Evolutionary conservation across 1,140 invertebrate species (phyloP), one percentile per base, ranked within the genome.

Genomic region (Antheraea mylitta): DNA sequence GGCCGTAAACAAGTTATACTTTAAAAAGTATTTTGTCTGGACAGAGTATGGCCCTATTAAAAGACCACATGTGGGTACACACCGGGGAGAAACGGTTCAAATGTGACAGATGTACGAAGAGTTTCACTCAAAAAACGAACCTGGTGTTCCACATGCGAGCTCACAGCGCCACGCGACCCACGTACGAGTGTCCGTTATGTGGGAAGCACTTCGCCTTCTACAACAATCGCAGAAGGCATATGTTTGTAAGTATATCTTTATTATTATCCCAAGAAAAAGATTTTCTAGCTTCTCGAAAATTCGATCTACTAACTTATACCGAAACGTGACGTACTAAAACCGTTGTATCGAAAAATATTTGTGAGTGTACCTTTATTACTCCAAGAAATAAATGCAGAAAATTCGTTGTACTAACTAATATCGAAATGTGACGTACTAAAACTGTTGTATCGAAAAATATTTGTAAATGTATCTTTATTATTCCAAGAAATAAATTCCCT

Each of bases 61-160:
- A 91, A 58, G 86, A 89, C 72, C 89, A 91, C 72, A 91, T 85
- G 87, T 89, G 85, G 85, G 84, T 88, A 0, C 87, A 90, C 73
- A 90, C 87, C 0, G 87, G 87, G 18, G 85, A 87, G 73, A 88
- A 87, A 36, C 76, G 84, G 0, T 90, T 90, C 78, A 90, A 90
- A 30, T 90, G 87, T 71, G 80, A 84, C 36, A 73, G 79, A 0
- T 90, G 86, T 68, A 77, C 82, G 2, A 90, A 90, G 71, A 85
- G 80, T 59, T 91, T 89, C 77, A 89, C 89, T 0, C 89, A 89
- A 80, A 88, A 89, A 70, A 88, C 83, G 0, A 89, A 88, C 67
- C 76, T 91, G 10, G 83, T 88, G 68, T 83, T 87, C 71, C 89
- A 91, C 73, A 77, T 82, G 83, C 38, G 87, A 0, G 82, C 85